Evolutionary conservation across 2,888 invertebrate genomes (phyloP).

Genomic region (Gortyna flavago): DNA sequence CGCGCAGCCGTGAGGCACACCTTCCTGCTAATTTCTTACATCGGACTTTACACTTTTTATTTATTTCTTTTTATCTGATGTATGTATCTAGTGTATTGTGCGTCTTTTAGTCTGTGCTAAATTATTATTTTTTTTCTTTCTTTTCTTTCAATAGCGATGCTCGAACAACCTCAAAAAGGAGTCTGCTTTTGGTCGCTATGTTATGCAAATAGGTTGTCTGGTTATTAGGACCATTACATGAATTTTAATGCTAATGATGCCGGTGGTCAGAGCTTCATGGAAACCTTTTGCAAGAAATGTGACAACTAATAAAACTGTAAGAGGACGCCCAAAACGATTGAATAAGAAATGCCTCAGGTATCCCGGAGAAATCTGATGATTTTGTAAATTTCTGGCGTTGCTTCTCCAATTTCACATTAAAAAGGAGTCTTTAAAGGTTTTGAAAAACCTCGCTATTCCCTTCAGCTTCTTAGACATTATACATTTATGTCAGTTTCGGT

Average conservation of each 20-base stretch:
- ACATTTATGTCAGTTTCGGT: slow-evolving; percentile 26
- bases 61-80: background rate
- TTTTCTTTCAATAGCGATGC: background rate
- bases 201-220: background rate
- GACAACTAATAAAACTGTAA: background rate
- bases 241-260: background rate
- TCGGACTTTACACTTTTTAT: background rate
- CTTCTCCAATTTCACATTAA: background rate
- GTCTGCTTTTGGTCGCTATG: background rate
- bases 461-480: background rate
- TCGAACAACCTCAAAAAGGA: background rate
- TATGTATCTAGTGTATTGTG: background rate
- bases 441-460: background rate
- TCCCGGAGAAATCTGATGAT: background rate
- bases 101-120: background rate
- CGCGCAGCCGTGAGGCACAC: background rate
- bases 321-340: background rate
- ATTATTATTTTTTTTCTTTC: background rate
- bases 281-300: background rate
- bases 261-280: background rate
- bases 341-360: background rate
- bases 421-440: background rate
- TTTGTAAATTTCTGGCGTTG: background rate
- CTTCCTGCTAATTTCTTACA: background rate
- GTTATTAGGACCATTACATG: background rate